Evolutionary conservation across 2,113 vertebrate species (phyloP), one percentile per base, ranked within the genome.

Genomic region (Tychaedon coryphoeus): DNA sequence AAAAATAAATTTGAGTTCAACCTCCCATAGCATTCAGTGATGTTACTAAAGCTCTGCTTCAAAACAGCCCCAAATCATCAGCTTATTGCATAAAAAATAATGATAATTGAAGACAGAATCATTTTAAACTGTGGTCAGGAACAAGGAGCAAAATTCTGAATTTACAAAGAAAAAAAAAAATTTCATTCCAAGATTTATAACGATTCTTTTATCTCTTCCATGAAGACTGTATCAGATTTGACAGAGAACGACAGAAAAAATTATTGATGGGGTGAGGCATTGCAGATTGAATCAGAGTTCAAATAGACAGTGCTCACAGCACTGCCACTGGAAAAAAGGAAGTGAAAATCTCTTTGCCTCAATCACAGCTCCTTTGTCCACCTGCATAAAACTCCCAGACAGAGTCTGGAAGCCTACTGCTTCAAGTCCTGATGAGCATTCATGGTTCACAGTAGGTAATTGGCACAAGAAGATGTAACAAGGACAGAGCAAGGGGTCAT

Each of bases 331-430:
- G 77, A 45, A 87, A 45, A 90, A 88, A 84, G 64, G 43, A 19
- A 90, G 64, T 8, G 47, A 67, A 71, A 95, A 91, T 82, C 62
- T 62, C 84, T 95, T 70, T 70, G 47, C 91, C 60, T 90, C 74
- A 95, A 95, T 97, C 95, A 95, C 67, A 70, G 87, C 71, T 96
- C 91, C 77, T 97, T 95, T 97, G 96, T 96, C 88, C 95, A 96
- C 78, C 62, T 77, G 64, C 42, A 94, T 33, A 91, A 86, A 95
- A 93, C 81, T 62, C 81, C 60, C 60, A 94, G 74, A 79, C 9
- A 71, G 53, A 90, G 64, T 40, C 50, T 70, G 67, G 85, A 95
- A 80, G 85, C 81, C 90, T 66, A 91, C 48, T 53, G 83, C 84
- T 92, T 76, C 75, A 82, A 48, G 43, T 94, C 82, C 78, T 95